Evolutionary conservation across 2,888 invertebrate species (phyloP).

Genomic region (Oxyteleia sp.): DNA sequence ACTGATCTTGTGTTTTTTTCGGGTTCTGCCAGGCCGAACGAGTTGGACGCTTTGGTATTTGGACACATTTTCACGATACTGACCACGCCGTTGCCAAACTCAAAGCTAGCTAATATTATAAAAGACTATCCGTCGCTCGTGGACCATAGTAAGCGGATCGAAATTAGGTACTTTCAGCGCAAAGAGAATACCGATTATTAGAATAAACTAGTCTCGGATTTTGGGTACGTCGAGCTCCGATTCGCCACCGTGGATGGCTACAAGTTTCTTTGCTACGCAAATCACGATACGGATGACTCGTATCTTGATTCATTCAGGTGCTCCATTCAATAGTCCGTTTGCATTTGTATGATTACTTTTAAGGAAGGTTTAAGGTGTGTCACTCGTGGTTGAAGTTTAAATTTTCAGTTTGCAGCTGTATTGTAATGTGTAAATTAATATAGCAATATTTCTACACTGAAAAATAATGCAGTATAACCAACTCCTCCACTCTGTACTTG

Average conservation of each 20-base stretch:
- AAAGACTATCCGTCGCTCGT: conserved; percentile 93
- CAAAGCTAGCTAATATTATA: conserved; percentile 93
- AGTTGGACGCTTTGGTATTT: conserved; percentile 98
- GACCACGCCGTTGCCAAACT: conserved; percentile 95
- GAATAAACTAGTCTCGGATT: conserved; percentile 82
- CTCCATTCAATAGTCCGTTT: too few species aligned
- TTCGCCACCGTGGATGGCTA: conserved; percentile 77
- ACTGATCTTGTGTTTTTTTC: too few species aligned
- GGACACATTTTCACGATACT: conserved; percentile 98
- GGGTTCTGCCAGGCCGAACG: conserved; percentile 92
- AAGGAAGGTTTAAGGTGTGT: too few species aligned
- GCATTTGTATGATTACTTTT: too few species aligned
- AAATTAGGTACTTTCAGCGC: conserved; percentile 92
- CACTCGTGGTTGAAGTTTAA: too few species aligned
- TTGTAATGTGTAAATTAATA: too few species aligned
- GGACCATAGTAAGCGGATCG: conserved; percentile 94
- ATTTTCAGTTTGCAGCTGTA: too few species aligned
- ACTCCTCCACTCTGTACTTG: too few species aligned
- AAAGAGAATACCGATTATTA: conserved; percentile 80
- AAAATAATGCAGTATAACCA: too few species aligned
- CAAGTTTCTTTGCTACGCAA: conserved; percentile 82
- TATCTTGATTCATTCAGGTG: too few species aligned
- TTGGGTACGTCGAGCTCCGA: conserved; percentile 81
- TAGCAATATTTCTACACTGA: too few species aligned
- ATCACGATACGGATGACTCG: conserved; percentile 69